phyloP scores from a whole-genome alignment of 2,797 vertebrate species.

The Synaphobranchus kaupii region DNA sequence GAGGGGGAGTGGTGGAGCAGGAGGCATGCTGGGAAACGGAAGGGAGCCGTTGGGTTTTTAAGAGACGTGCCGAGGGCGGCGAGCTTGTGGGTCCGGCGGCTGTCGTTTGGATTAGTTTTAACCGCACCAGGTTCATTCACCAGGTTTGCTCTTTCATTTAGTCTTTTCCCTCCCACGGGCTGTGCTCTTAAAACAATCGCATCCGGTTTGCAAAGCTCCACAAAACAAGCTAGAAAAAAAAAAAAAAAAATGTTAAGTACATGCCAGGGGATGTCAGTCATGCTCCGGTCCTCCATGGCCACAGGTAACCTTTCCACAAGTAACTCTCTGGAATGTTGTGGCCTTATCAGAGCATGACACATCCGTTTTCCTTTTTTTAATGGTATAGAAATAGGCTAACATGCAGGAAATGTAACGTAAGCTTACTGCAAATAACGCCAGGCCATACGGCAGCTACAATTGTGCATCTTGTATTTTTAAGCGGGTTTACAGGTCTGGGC shows the following conservation, averaged over 20 bases:
- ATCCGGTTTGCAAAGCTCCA: neutral
- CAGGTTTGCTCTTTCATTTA: conserved; percentile 7
- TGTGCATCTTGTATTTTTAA: neutral
- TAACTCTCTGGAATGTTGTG: neutral
- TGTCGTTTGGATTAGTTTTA: neutral
- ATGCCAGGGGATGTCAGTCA: neutral
- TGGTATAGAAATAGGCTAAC: neutral
- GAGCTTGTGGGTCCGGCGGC: conserved; percentile 35
- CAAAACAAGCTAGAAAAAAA: neutral
- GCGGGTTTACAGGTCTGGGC: neutral
- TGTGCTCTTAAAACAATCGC: neutral
- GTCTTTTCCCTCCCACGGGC: neutral
- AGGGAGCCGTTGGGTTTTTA: neutral
- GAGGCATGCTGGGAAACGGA: too few relatives aligned
- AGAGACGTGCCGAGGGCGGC: neutral
- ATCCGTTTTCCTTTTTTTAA: neutral
- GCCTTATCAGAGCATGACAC: neutral
- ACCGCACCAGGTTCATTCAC: neutral
- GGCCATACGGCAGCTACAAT: neutral
- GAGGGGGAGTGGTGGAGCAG: conserved; percentile 21
- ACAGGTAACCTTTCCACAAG: neutral
- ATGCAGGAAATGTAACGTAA: conserved; percentile 1
- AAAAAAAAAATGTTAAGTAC: too few relatives aligned
- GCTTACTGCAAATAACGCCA: neutral
- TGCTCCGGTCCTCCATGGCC: neutral